A percentile compares a stretch with the other conserved stretches of the same genome.
Evolutionary conservation across 2,888 invertebrate genomes (phyloP).

Genomic region (Acrocera orbiculus): DNA sequence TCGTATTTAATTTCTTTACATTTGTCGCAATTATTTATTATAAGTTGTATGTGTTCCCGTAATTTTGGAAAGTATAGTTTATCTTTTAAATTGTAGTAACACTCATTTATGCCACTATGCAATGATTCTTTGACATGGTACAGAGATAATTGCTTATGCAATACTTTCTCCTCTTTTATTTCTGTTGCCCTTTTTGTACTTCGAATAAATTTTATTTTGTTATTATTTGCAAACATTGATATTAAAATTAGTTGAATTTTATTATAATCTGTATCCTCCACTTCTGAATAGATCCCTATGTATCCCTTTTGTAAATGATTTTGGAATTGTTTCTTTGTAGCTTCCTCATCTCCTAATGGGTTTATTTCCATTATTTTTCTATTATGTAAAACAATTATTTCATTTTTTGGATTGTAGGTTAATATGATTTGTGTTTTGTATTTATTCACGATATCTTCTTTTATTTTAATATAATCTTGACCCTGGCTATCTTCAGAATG

Average conservation of each 20-base stretch:
- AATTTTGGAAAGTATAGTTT: conserved; percentile 3
- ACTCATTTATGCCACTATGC: conserved; percentile 7
- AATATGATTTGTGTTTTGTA: conserved; percentile 12
- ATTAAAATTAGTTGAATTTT: conserved; percentile 3
- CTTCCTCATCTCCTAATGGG: conserved; percentile 2
- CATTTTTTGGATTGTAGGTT: conserved; percentile 7
- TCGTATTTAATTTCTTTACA: conserved; percentile 1
- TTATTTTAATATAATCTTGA: conserved; percentile 10
- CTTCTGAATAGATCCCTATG: conserved; percentile 7
- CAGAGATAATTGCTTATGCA: not conserved
- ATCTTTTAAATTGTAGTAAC: conserved; percentile 2
- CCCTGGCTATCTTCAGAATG: conserved; percentile 10
- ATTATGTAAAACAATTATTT: conserved; percentile 7
- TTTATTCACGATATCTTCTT: conserved; percentile 11
- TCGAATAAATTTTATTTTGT: not conserved
- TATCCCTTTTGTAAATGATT: conserved; percentile 5
- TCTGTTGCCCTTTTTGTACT: not conserved
- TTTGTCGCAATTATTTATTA: not conserved
- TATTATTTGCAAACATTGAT: not conserved
- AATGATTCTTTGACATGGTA: conserved; percentile 3
- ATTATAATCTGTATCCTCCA: conserved; percentile 7
- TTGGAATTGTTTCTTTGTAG: conserved; percentile 7
- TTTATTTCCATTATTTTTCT: too few species aligned
- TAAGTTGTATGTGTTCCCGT: not conserved
- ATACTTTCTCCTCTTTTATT: conserved; percentile 1